Base-by-base conservation (phyloP, 1,140 invertebrate genomes). In the Diachasmimorpha longicaudata region DNA sequence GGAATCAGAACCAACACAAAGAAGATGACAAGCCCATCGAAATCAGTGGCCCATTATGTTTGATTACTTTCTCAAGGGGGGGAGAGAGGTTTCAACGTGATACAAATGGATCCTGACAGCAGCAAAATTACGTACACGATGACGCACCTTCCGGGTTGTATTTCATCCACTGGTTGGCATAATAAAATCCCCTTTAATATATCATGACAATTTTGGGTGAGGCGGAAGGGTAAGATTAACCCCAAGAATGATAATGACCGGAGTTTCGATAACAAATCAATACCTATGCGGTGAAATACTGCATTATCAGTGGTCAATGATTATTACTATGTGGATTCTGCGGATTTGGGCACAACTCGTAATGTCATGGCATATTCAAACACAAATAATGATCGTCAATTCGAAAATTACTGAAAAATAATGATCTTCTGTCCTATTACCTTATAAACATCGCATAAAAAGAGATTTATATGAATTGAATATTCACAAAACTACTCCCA, bases 21-120 rank as follows among this genome's bases (percentile, higher is more conserved):
- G 37, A 44, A 66, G 36, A 52, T n/a, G 36, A 63, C 69, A 70
- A 76, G 68, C 68, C 74, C 52, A 79, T 72, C 72, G 77, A 79
- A 75, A 77, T 67, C 42, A 46, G 73, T 48, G 44, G 67, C 14
- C 78, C 75, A 79, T 79, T 79, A 73, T 68, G 75, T 69, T 77
- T 79, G 78, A 79, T 79, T 79, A 79, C 78, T 72, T 79, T 79
- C 69, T 73, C 66, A 72, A 44, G 21, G 39, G 70, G 68, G 67
- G 44, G 48, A 16, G n/a, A n/a, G n/a, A n/a, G n/a, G 13, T 42
- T 66, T 71, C 72, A 42, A 71, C 46, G 72, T 79, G 75, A 79
- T 77, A 77, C 72, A 74, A 79, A 77, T 79, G 72, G 75, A 75
- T 77, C 73, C 52, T 73, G 63, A 79, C 75, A 68, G 70, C 67